Base-by-base conservation (phyloP, 2,113 vertebrate species). In the Mesembrinibis cayennensis region DNA sequence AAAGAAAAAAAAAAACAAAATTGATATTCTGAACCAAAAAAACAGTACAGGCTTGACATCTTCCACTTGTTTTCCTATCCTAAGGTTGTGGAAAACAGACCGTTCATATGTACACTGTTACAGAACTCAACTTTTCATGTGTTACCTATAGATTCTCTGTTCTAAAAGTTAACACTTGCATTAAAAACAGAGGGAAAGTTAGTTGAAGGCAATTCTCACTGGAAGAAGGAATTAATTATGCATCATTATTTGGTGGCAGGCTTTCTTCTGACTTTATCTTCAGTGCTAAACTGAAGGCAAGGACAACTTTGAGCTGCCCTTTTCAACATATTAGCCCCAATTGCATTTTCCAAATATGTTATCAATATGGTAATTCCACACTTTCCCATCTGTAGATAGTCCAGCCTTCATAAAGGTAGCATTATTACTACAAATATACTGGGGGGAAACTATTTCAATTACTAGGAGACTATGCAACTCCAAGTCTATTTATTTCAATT, bases 401-500 rank as follows among this genome's bases (percentile, higher is more conserved):
- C 95, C 92, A 97, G 93, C 90, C 96, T 97, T 98, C 96, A 97
- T 98, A 98, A 98, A 98, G 97, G 94, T 98, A 97, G 95, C 95
- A 98, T 98, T 98, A 98, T 98, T 98, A 96, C 97, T 98, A 98
- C 97, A 98, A 97, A 98, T 97, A 98, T 95, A 98, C 95, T 95
- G 95, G 95, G 95, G 95, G 97, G 89, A 98, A 98, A 98, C 97
- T 96, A 98, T 98, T 98, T 98, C 98, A 98, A 98, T 98, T 98
- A 98, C 97, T 97, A 87, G 77, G 85, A 98, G 97, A 97, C 98
- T 97, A 95, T 98, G 97, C 97, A 98, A 98, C 98, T 98, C 98
- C 96, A 98, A 98, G 97, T 98, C 97, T 98, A 98, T 98, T 98
- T 98, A 98, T 98, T 98, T 98, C 98, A 98, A 98, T 98, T 98